A percentile compares a stretch with the other conserved stretches of the same genome.
Conservation (phyloP, 2,888 invertebrate species). For the Troides oblongomaculatus region DNA sequence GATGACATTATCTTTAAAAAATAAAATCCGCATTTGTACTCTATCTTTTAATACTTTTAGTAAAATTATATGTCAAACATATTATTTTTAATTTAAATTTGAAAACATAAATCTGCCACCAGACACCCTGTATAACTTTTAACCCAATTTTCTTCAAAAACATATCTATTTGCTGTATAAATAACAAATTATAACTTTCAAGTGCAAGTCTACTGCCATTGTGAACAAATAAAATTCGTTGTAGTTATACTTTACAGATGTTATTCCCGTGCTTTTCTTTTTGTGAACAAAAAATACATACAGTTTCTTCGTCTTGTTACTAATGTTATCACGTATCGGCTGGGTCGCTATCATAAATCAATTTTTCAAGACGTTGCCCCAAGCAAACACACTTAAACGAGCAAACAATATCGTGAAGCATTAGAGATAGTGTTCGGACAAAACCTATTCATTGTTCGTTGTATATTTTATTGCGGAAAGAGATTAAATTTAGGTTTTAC, state of each 20-base stretch:
- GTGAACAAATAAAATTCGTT: not conserved
- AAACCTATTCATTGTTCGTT: slow-evolving; percentile 33
- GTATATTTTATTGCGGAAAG: not conserved
- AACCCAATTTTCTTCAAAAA: no score
- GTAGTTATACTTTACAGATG: not conserved
- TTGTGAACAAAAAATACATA: not conserved
- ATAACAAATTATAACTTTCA: no score
- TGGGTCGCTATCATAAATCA: slow-evolving; percentile 58
- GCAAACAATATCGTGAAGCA: slow-evolving; percentile 55
- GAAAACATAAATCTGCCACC: no score
- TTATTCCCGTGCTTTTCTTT: not conserved
- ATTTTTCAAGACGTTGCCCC: slow-evolving; percentile 53
- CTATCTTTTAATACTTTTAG: no score
- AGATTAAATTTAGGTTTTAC: not conserved
- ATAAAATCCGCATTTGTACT: no score
- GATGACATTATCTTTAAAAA: no score
- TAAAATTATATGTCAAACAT: no score
- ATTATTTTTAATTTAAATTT: no score
- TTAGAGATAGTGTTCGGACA: slow-evolving; percentile 50
- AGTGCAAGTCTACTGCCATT: no score
- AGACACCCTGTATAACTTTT: no score
- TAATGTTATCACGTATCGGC: slow-evolving; percentile 34
- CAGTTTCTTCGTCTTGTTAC: not conserved
- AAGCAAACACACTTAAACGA: slow-evolving; percentile 62
- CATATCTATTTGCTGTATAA: no score